These are phyloP conservation scores for Hypercompe scribonia DNA, from an alignment of 2,888 invertebrate genomes.

Conservation along the genomic window DNA sequence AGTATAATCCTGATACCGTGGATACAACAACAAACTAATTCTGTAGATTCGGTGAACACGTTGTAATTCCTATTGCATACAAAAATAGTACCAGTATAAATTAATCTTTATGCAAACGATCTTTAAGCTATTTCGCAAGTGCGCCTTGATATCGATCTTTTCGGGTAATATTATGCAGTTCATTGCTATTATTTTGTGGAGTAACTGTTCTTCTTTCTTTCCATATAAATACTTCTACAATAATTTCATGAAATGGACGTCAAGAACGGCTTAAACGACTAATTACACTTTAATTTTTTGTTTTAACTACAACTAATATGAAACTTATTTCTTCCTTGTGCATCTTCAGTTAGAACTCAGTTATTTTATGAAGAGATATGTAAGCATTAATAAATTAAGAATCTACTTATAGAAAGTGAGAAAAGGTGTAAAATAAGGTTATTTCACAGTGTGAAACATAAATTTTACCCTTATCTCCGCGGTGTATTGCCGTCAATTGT, in stretches of 20 bases:
- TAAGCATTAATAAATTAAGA: slow-evolving; percentile 54
- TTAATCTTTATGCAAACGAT: no score
- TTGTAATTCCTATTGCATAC: no score
- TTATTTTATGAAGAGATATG: slow-evolving; percentile 43
- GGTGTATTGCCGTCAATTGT: slow-evolving; percentile 39
- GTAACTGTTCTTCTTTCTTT: no score
- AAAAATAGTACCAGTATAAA: no score
- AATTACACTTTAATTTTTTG: not conserved
- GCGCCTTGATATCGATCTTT: no score
- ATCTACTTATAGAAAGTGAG: slow-evolving; percentile 53
- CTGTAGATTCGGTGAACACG: no score
- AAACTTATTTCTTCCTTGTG: not conserved
- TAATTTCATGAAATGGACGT: not conserved
- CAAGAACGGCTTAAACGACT: not conserved
- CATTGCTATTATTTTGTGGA: no score
- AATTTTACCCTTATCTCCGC: slow-evolving; percentile 55
- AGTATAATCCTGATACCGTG: no score
- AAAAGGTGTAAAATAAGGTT: slow-evolving; percentile 59
- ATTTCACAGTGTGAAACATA: slow-evolving; percentile 52
- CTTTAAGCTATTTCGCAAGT: no score
- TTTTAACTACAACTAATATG: not conserved
- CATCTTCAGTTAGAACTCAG: slow-evolving; percentile 5
- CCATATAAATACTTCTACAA: not conserved
- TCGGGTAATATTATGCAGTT: no score
- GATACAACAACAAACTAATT: no score